Conservation (phyloP, 2,888 invertebrate genomes). For the Leucophenga montana region DNA sequence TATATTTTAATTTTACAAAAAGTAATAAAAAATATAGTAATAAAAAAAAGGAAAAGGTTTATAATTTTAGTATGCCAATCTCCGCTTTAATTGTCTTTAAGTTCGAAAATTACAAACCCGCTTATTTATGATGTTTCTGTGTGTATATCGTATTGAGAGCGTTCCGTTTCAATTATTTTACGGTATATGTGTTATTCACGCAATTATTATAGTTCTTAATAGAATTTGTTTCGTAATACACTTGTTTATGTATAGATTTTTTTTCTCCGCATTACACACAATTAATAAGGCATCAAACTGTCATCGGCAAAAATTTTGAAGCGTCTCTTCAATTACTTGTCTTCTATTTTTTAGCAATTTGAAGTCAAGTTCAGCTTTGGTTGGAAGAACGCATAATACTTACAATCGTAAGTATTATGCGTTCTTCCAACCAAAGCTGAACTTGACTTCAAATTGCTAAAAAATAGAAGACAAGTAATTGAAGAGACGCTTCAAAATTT, state of each 20-base stretch:
- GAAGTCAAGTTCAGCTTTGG: background rate
- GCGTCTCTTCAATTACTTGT: background rate
- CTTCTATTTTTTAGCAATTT: background rate
- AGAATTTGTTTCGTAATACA: too few relatives aligned
- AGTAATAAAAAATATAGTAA: conserved; percentile 3
- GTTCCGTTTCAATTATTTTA: conserved; percentile 2
- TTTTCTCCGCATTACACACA: background rate
- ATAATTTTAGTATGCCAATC: background rate
- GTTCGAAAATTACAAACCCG: background rate
- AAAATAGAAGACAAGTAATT: conserved; percentile 4
- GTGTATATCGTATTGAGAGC: conserved; percentile 9
- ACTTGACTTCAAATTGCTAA: conserved; percentile 1
- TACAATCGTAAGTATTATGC: too few relatives aligned
- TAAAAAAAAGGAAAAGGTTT: background rate
- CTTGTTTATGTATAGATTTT: too few relatives aligned
- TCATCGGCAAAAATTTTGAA: background rate
- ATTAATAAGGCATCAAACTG: background rate
- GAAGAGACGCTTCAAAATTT: background rate
- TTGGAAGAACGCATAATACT: too few relatives aligned
- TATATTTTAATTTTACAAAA: conserved; percentile 35
- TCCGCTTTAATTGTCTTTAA: background rate
- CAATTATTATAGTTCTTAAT: conserved; percentile 14
- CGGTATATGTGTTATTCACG: background rate
- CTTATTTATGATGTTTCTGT: conserved; percentile 4
- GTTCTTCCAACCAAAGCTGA: background rate